Conservation (phyloP, 2,113 vertebrate genomes). For the Pluvialis apricaria region DNA sequence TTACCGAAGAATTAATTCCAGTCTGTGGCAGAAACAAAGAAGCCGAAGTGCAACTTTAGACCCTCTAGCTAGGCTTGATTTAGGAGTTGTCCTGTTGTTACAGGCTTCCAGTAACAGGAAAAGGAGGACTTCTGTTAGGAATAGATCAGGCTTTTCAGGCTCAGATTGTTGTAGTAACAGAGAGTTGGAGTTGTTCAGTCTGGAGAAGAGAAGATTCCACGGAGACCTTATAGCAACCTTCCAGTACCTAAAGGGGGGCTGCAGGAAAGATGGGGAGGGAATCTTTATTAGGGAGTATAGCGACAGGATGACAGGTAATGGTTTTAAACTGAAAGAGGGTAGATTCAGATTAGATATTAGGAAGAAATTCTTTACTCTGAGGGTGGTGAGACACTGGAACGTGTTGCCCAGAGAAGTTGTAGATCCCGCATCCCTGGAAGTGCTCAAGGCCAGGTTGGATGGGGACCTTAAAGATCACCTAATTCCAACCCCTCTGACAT, state of each 20-base stretch:
- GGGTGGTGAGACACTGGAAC: no score
- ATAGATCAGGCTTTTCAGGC: neutral
- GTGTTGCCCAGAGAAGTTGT: no score
- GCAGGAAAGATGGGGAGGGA: neutral
- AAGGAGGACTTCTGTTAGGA: neutral
- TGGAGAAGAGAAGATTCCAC: no score
- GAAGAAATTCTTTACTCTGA: no score
- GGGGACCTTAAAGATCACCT: no score
- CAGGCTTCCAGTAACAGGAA: neutral
- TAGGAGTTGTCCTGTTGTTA: neutral
- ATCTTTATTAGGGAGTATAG: neutral
- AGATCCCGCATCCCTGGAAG: no score
- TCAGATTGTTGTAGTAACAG: neutral
- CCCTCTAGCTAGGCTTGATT: neutral
- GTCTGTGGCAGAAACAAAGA: neutral
- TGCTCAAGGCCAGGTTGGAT: no score
- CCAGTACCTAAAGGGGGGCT: neutral
- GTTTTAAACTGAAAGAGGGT: no score
- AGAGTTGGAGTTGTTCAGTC: no score
- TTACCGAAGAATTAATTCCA: neutral
- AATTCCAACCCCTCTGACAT: no score
- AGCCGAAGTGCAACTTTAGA: neutral
- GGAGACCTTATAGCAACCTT: neutral
- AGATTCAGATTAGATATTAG: no score
- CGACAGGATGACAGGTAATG: neutral